A percentile compares a stretch with the other conserved stretches of the same genome.
phyloP scores from a whole-genome alignment of 2,888 invertebrate genomes.

The Gymnocheta viridis region DNA sequence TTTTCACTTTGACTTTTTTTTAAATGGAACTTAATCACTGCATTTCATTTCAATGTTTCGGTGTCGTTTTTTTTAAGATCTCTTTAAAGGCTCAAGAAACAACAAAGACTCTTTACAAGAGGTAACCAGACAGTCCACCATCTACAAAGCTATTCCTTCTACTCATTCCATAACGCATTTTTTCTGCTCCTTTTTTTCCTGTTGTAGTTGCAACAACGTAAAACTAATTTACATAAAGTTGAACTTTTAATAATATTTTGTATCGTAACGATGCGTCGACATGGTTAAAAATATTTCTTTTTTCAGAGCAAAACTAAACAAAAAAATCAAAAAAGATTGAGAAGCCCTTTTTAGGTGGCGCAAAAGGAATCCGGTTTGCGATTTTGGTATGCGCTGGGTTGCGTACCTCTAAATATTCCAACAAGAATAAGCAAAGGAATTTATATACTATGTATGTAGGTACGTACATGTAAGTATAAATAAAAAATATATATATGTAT shows the following conservation, averaged over 20 bases:
- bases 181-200: conserved; percentile 16
- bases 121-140: conserved; percentile 1
- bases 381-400: conserved; percentile 53
- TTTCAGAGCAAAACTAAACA: conserved; percentile 35
- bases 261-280: conserved; percentile 69
- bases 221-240: conserved; percentile 69
- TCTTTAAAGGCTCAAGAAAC: not conserved
- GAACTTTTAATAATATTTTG: conserved; percentile 69
- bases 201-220: conserved; percentile 41
- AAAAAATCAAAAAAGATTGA: conserved; percentile 9
- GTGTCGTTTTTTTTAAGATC: conserved; percentile 21
- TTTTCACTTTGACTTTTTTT: conserved; percentile 8
- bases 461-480: not conserved
- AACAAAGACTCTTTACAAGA: conserved; percentile 48
- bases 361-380: conserved; percentile 68
- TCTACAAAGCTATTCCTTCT: conserved; percentile 51
- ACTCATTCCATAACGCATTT: conserved; percentile 62
- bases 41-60: conserved; percentile 67
- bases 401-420: conserved; percentile 44
- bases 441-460: conserved; percentile 1
- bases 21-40: conserved; percentile 65
- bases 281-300: conserved; percentile 48
- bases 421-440: conserved; percentile 13
- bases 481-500: conserved; percentile 33
- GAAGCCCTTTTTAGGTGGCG: conserved; percentile 70